Conservation (phyloP, 2,888 invertebrate genomes). For the Digitonthophagus gazella region DNA sequence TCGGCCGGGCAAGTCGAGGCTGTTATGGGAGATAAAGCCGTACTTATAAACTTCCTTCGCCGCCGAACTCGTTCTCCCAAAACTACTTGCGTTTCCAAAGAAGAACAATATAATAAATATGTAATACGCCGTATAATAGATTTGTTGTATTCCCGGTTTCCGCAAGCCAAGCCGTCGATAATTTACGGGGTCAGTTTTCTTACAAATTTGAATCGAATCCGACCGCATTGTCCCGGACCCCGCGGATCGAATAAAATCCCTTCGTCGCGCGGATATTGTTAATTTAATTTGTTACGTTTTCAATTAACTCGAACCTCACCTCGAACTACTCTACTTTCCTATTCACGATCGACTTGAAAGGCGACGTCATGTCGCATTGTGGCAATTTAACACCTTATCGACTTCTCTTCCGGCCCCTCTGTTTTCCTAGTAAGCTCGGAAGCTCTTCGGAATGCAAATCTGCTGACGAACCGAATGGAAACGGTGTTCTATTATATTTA, state of each 20-base stretch:
- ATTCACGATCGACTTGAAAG: not conserved
- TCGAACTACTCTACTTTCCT: not conserved
- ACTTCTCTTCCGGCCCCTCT: not conserved
- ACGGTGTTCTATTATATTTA: not conserved
- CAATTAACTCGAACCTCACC: not conserved
- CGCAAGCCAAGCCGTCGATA: not conserved
- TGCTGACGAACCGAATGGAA: not conserved
- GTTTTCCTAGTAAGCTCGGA: not conserved
- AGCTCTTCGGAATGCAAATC: not conserved
- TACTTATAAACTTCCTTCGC: slow-evolving; percentile 7
- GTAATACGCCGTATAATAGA: slow-evolving; percentile 20
- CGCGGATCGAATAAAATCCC: not conserved
- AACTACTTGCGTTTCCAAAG: slow-evolving; percentile 8
- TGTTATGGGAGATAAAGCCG: slow-evolving; percentile 6
- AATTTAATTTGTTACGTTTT: not conserved
- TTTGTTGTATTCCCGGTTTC: slow-evolving; percentile 4
- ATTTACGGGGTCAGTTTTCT: not conserved
- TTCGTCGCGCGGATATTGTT: not conserved
- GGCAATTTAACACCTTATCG: not conserved
- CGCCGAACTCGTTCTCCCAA: not conserved
- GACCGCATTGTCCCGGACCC: not conserved
- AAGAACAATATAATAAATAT: slow-evolving; percentile 24
- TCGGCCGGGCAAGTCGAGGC: slow-evolving; percentile 1
- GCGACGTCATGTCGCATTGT: not conserved
- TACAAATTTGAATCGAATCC: not conserved